These are phyloP conservation scores for Bambusicola thoracicus DNA, from an alignment of 2,113 vertebrate genomes.

Conservation along the genomic window DNA sequence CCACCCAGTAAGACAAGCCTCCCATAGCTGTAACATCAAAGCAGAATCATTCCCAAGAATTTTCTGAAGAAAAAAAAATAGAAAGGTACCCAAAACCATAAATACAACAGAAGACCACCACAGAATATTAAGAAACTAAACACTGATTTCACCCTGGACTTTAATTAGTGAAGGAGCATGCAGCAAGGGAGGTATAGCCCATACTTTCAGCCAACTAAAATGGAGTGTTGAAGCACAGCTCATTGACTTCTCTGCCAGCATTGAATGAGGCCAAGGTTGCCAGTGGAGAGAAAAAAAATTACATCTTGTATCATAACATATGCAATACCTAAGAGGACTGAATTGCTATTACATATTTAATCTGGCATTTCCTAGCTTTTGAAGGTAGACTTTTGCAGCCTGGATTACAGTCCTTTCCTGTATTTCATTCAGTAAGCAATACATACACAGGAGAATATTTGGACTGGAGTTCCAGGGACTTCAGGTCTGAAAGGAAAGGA, in stretches of 20 bases:
- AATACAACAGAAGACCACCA: neutral
- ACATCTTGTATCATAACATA: neutral
- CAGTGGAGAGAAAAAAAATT: neutral
- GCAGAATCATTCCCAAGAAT: neutral
- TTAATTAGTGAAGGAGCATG: neutral
- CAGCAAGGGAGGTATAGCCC: neutral
- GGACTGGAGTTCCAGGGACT: neutral
- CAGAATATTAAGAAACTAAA: neutral
- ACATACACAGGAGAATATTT: conserved; percentile 3
- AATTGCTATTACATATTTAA: conserved; percentile 29
- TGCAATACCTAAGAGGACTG: conserved; percentile 24
- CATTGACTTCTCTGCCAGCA: neutral
- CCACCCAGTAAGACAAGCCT: neutral
- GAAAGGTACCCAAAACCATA: neutral
- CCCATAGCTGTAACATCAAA: fast-evolving
- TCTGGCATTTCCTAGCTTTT: conserved; percentile 26
- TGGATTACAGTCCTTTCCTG: neutral
- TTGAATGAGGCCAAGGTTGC: neutral
- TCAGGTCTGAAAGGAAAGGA: neutral
- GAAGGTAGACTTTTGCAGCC: conserved; percentile 10
- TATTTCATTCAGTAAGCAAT: conserved; percentile 23
- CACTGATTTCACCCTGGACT: neutral
- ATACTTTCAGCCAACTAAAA: neutral
- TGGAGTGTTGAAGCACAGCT: neutral
- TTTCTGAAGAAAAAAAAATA: neutral